Evolutionary conservation across 2,888 invertebrate species (phyloP).

Genomic region (Tyria jacobaeae): DNA sequence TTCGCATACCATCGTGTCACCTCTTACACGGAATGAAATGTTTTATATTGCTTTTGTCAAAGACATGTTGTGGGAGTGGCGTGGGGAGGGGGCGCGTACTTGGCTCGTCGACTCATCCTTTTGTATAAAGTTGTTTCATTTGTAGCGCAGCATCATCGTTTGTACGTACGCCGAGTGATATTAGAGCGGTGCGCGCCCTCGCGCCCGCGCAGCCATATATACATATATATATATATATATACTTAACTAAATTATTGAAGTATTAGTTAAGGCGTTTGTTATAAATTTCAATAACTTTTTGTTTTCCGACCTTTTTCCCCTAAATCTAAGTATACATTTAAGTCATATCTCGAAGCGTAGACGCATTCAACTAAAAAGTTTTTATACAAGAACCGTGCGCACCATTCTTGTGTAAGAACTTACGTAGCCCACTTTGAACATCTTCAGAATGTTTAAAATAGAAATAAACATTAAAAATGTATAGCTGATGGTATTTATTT

Average conservation of each 20-base stretch:
- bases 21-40: constrained; percentile 85
- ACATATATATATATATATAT: constrained; percentile 52
- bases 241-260: constrained; percentile 83
- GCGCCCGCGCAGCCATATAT: constrained; percentile 51
- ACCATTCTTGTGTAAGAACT: constrained; percentile 76
- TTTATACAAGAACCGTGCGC: constrained; percentile 71
- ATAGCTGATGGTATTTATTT: constrained; percentile 87
- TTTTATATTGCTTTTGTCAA: constrained; percentile 84
- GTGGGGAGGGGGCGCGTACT: constrained; percentile 51
- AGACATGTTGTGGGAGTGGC: constrained; percentile 66
- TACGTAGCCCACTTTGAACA: constrained; percentile 84
- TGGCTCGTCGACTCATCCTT: constrained; percentile 54
- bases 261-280: constrained; percentile 87
- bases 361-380: constrained; percentile 77
- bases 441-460: constrained; percentile 85
- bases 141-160: constrained; percentile 59
- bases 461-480: constrained; percentile 85
- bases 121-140: constrained; percentile 80
- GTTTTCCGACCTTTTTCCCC: constrained; percentile 85
- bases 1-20: constrained; percentile 85
- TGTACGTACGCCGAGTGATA: constrained; percentile 57
- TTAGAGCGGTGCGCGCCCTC: constrained; percentile 55
- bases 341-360: constrained; percentile 86
- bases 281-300: constrained; percentile 86
- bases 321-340: constrained; percentile 85